Evolutionary conservation across 2,888 invertebrate genomes (phyloP).

Genomic region (Barypeithes pellucidus): DNA sequence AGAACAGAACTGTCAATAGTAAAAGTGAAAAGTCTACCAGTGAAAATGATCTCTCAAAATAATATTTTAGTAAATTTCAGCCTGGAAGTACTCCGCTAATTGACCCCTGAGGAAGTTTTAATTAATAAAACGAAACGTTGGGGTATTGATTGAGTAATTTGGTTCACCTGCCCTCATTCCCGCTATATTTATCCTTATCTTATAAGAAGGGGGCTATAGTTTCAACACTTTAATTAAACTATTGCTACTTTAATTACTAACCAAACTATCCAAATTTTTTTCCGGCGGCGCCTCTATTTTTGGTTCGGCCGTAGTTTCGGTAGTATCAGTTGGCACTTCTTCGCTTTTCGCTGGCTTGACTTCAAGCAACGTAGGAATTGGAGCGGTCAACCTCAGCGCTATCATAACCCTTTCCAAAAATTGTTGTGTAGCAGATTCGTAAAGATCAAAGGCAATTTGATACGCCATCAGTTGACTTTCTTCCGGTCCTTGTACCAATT

Average conservation of each 20-base stretch:
- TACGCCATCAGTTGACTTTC: slow-evolving; percentile 92
- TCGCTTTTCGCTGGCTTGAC: slow-evolving; percentile 71
- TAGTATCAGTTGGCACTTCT: slow-evolving; percentile 64
- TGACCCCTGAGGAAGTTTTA: no score
- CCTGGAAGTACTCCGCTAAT: no score
- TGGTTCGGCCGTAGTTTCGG: slow-evolving; percentile 57
- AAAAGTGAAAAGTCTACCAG: no score
- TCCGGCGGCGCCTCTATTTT: slow-evolving; percentile 72
- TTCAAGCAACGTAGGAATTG: slow-evolving; percentile 83
- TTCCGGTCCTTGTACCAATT: slow-evolving; percentile 85
- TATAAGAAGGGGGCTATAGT: no score
- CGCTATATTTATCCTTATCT: no score
- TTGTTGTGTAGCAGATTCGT: slow-evolving; percentile 99
- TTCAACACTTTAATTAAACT: neutral
- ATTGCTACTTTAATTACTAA: slow-evolving; percentile 61
- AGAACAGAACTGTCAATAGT: no score
- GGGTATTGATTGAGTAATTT: no score
- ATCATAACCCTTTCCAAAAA: slow-evolving; percentile 91
- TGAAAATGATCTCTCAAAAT: no score
- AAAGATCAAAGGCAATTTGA: slow-evolving; percentile 99
- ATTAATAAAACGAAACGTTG: no score
- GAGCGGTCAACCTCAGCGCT: slow-evolving; percentile 86
- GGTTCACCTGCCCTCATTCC: no score
- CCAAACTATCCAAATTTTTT: slow-evolving; percentile 75
- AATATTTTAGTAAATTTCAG: no score